Percentiles rank a stretch among this genome's conserved stretches.
phyloP scores from a whole-genome alignment of 2,113 vertebrate genomes.

The Oryzias curvinotus region DNA sequence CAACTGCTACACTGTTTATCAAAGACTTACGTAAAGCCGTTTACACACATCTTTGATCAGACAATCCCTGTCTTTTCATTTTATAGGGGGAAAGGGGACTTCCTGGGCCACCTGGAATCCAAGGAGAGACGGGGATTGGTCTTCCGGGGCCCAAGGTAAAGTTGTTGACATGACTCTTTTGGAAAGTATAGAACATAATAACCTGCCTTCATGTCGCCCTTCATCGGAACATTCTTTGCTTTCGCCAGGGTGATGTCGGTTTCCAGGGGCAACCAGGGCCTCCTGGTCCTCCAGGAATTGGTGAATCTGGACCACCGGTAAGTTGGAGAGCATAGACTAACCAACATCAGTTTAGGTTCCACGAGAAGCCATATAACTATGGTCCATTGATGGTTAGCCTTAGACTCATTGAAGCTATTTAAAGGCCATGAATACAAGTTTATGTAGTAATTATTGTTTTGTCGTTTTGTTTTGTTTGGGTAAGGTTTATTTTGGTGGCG shows the following conservation, averaged over 20 bases:
- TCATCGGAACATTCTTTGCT: background rate
- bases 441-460: too few relatives aligned
- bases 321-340: constrained; percentile 40
- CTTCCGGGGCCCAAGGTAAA: constrained; percentile 86
- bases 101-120: constrained; percentile 84
- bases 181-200: constrained; percentile 17
- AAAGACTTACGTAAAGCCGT: background rate
- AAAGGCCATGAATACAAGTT: too few relatives aligned
- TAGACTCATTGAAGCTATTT: too few relatives aligned
- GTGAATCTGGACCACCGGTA: constrained; percentile 85
- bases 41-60: background rate
- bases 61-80: constrained; percentile 6
- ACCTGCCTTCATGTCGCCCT: constrained; percentile 15
- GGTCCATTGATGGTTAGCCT: background rate
- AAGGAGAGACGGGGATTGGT: constrained; percentile 87
- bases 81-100: constrained; percentile 88
- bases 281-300: constrained; percentile 80
- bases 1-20: background rate
- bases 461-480: too few relatives aligned
- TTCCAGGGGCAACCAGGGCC: constrained; percentile 82
- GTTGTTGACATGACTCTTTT: constrained; percentile 4
- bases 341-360: too few relatives aligned
- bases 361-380: background rate
- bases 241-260: constrained; percentile 82
- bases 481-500: too few relatives aligned